Percentiles rank a stretch among this genome's conserved stretches.
phyloP scores from a whole-genome alignment of 1,140 invertebrate species.

The Microplitis demolitor region DNA sequence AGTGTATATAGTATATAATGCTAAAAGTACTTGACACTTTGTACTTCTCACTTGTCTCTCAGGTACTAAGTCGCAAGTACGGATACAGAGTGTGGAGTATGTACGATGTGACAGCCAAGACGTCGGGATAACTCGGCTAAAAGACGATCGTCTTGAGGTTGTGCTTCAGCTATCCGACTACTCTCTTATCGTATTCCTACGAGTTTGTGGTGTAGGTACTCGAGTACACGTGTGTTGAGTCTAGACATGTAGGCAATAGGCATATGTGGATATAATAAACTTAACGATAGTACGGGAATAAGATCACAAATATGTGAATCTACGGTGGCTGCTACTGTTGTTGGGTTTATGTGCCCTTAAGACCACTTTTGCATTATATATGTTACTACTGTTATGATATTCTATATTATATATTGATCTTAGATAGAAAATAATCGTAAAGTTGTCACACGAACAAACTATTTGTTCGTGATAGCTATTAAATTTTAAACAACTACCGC shows the following conservation, averaged over 20 bases:
- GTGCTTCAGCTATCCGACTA: no score
- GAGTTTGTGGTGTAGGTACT: no score
- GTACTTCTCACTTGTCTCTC: constrained; percentile 32
- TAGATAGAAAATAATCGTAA: not conserved
- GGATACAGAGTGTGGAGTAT: not conserved
- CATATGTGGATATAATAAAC: not conserved
- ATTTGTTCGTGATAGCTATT: constrained; percentile 26
- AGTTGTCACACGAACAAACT: constrained; percentile 28
- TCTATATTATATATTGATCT: no score
- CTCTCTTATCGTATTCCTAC: no score
- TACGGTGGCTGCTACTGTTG: not conserved
- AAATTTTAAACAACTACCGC: constrained; percentile 5
- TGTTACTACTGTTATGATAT: no score
- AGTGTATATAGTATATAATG: no score
- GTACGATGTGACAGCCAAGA: no score
- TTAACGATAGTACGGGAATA: not conserved
- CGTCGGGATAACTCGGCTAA: no score
- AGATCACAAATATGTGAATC: not conserved
- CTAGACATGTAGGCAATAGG: no score
- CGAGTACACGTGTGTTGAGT: no score
- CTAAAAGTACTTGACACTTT: no score
- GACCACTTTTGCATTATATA: not conserved
- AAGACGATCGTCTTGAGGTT: no score
- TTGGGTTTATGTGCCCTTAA: not conserved
- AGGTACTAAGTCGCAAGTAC: constrained; percentile 11